Evolutionary conservation across 1,140 invertebrate genomes (phyloP), one percentile per base, ranked within the genome.

Genomic region (Gryllus bimaculatus): DNA sequence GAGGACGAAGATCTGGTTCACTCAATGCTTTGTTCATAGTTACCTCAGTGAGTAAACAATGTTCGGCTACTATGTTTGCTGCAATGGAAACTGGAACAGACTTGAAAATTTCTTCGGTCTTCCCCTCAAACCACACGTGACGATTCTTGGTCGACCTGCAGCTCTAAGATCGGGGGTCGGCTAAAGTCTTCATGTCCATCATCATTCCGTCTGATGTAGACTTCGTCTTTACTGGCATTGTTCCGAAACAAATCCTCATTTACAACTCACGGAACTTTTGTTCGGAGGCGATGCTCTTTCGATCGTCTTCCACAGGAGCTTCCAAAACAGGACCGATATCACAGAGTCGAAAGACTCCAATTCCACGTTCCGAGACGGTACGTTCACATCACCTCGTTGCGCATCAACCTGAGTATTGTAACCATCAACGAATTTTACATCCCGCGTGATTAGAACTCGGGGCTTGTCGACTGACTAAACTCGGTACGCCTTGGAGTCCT

Each of bases 371-470:
- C 18, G 54, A 66, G 54, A 18, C 7, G 26, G 26, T 39, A 39
- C 5, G 26, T 39, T 39, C 5, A 39, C 1, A 39, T 39, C 26
- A 39, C 1, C 5, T 39, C 26, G 1, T 39, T 39, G 26, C 26
- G 1, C 26, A 39, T 39, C 26, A 39, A 2, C 5, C 26, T 39
- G 26, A 39, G 26, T 1, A 39, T 39, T 39, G 26, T 39, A 39
- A 39, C 54, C 78, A 81, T 85, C 83, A 13, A 84, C 76, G 75
- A 85, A 85, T 78, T 82, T 80, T 8, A 84, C 83, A 83, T 84
- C 81, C 80, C 84, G 81, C 74, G 81, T 82, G 66, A 82, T 79
- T 10, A 82, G 73, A 74, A 82, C 80, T 81, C 82, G 82, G 73
- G 81, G 81, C 73, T 78, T 82, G 80, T 79, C 77, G 74, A 81